Conservation (phyloP, 2,888 invertebrate species). For the Mantis religiosa region DNA sequence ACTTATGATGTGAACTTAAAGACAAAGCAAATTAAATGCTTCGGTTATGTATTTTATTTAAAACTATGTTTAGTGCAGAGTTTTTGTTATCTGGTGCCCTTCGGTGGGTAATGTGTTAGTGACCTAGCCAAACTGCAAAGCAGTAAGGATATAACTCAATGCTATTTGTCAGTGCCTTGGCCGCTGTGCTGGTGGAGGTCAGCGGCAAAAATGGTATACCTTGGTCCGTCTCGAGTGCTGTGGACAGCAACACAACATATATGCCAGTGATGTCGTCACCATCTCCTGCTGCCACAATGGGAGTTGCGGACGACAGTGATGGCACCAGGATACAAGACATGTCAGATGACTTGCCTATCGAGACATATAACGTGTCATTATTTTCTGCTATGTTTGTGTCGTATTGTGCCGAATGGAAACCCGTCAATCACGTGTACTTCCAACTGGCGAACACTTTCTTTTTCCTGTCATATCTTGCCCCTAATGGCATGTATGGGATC, state of each 20-base stretch:
- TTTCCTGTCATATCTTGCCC: conserved; percentile 75
- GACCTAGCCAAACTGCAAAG: neutral
- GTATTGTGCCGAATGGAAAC: conserved; percentile 61
- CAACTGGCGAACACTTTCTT: conserved; percentile 82
- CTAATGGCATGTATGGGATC: conserved; percentile 71
- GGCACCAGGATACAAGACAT: conserved; percentile 12
- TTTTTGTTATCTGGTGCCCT: neutral
- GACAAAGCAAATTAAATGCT: neutral
- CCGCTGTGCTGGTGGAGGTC: conserved; percentile 27
- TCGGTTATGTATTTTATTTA: neutral
- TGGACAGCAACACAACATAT: conserved; percentile 20
- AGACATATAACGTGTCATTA: conserved; percentile 31
- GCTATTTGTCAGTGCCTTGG: conserved; percentile 31
- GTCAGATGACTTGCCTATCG: conserved; percentile 27
- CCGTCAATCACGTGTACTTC: conserved; percentile 75
- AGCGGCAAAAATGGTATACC: conserved; percentile 25
- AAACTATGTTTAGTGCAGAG: neutral
- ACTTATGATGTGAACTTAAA: neutral
- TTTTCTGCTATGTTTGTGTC: conserved; percentile 33
- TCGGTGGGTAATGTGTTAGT: neutral
- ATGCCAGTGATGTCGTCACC: conserved; percentile 17
- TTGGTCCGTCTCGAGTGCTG: conserved; percentile 9
- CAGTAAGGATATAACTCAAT: conserved; percentile 20
- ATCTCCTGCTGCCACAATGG: conserved; percentile 22
- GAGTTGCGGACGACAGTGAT: conserved; percentile 19